Base-by-base conservation (phyloP, 2,113 vertebrate species). In the Nibea albiflora region DNA sequence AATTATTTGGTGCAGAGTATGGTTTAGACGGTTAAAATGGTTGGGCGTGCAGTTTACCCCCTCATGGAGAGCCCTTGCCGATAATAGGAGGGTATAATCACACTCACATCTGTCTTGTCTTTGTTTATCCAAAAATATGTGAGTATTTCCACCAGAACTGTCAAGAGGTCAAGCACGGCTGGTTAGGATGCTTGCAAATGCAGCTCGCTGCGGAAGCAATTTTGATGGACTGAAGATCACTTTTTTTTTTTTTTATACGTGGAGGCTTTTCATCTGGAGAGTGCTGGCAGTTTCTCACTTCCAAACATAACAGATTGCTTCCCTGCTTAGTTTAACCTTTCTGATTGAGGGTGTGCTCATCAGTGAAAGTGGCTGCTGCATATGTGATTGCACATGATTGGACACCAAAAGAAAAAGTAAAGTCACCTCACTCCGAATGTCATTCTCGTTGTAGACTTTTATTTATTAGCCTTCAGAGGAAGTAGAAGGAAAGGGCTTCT, bases 331-430 rank as follows among this genome's bases (percentile, higher is more conserved):
- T 77, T 54, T 44, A 58, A 63, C 49, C 73, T 73, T 57, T 85
- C 31, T 73, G 74, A 53, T 67, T 46, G 46, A 66, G 46, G 22
- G 16, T 19, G 35, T 22, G 54, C 67, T 78, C 28, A 68, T 85
- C 78, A 81, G 50, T 4, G 22, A 35, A 46, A 57, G 63, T 73
- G 53, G 74, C 52, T 17, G 20, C 39, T n/a, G 54, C 39, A 64
- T 17, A 62, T 57, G 7, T 76, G 49, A 52, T 50, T 83, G 47
- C 58, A 17, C 63, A 44, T 70, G 52, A 78, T 68, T 24, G 44
- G 22, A 46, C 22, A 54, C 22, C 22, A 46, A 46, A 62, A 74
- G 4, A 42, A 49, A 61, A 26, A 53, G 6, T 26, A 83, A 67
- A 73, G 56, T 54, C 22, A 2, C 12, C 22, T 56, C 50, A n/a